Conservation (phyloP, 2,113 vertebrate species). For the Apistogramma diplotaenia region DNA sequence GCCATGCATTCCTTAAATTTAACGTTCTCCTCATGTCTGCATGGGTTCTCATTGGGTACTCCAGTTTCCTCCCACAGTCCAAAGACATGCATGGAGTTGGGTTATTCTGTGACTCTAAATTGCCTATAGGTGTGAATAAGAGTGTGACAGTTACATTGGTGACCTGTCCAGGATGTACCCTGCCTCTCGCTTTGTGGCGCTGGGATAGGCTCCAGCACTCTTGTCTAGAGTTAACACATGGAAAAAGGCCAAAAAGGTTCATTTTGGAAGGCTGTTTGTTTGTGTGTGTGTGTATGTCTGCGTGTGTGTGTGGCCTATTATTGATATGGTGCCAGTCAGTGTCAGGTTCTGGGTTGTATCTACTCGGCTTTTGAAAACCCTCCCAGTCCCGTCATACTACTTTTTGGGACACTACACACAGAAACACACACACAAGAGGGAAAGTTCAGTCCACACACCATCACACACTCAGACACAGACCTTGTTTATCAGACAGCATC, state of each 20-base stretch:
- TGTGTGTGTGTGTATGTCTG: not conserved
- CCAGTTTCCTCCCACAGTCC: too few relatives aligned
- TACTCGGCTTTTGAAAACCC: slow-evolving; percentile 20
- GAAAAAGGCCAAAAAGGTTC: not conserved
- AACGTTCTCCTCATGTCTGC: too few relatives aligned
- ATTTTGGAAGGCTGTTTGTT: not conserved
- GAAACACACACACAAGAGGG: slow-evolving; percentile 12
- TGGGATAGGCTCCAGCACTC: too few relatives aligned
- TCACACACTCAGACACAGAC: slow-evolving; percentile 22
- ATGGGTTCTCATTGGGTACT: too few relatives aligned
- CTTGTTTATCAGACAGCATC: slow-evolving; percentile 42
- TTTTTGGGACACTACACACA: slow-evolving; percentile 1
- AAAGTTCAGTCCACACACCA: slow-evolving; percentile 36
- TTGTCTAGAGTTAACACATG: not conserved
- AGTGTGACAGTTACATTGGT: too few relatives aligned
- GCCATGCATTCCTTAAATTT: not conserved
- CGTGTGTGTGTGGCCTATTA: slow-evolving; percentile 23
- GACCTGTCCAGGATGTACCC: too few relatives aligned
- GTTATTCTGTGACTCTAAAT: too few relatives aligned
- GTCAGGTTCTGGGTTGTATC: slow-evolving; percentile 15
- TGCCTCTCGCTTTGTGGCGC: too few relatives aligned
- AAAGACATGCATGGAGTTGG: too few relatives aligned
- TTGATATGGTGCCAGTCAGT: slow-evolving; percentile 2
- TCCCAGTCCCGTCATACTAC: slow-evolving; percentile 9
- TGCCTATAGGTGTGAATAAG: too few relatives aligned